Evolutionary conservation across 2,888 invertebrate species (phyloP).

Genomic region (Papilio demoleus): DNA sequence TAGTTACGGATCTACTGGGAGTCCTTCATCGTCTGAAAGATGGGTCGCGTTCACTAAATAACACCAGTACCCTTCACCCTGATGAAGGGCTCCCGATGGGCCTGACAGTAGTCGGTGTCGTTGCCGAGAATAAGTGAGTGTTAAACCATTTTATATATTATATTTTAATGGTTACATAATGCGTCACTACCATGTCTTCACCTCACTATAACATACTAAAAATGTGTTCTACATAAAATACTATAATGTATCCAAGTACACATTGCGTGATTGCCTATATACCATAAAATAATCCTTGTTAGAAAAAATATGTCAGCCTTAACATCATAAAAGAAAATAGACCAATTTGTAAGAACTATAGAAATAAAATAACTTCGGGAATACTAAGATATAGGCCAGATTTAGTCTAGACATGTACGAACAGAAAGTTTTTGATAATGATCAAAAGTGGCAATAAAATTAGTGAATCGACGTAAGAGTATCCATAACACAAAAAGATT

Average conservation of each 20-base stretch:
- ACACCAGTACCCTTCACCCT: too few species aligned
- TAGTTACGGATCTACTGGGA: too few species aligned
- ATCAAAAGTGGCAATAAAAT: slow-evolving; percentile 13
- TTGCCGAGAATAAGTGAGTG: too few species aligned
- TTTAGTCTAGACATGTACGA: neutral
- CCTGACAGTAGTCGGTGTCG: too few species aligned
- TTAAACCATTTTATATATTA: too few species aligned
- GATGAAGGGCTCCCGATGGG: too few species aligned
- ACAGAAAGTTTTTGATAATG: slow-evolving; percentile 23
- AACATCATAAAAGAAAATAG: slow-evolving; percentile 1
- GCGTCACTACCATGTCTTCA: too few species aligned
- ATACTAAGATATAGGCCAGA: slow-evolving; percentile 9
- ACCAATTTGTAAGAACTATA: slow-evolving; percentile 12
- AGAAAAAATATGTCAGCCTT: neutral
- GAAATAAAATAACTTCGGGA: slow-evolving; percentile 6
- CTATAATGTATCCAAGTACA: neutral
- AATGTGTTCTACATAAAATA: neutral
- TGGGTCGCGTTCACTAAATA: too few species aligned
- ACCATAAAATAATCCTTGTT: neutral
- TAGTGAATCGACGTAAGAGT: neutral
- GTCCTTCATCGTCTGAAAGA: too few species aligned
- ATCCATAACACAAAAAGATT: neutral
- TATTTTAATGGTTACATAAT: too few species aligned
- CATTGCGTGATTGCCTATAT: neutral
- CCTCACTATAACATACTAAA: neutral